Evolutionary conservation across 2,797 vertebrate genomes (phyloP).

Genomic region (Melanotaenia nigrans): DNA sequence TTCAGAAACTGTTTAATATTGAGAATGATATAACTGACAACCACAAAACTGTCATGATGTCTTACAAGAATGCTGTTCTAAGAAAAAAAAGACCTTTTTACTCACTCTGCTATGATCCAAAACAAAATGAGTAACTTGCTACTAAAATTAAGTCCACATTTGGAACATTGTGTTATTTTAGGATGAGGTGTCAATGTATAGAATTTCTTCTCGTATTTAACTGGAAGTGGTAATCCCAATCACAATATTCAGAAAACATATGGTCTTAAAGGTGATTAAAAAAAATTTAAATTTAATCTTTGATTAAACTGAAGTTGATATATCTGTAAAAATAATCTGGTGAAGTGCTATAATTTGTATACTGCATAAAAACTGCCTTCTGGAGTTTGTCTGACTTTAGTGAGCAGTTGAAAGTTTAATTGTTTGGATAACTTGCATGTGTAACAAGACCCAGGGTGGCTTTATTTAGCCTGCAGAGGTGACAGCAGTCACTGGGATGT

Average conservation of each 20-base stretch:
- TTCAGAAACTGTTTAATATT: neutral
- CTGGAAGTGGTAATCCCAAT: neutral
- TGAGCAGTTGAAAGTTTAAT: slow-evolving; percentile 52
- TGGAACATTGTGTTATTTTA: neutral
- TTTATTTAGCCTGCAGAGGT: slow-evolving; percentile 72
- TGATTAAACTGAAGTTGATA: neutral
- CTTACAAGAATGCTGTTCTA: neutral
- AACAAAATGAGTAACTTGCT: neutral
- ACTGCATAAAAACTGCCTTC: slow-evolving; percentile 2
- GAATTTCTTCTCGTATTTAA: neutral
- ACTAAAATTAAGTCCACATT: neutral
- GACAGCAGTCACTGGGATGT: slow-evolving; percentile 73
- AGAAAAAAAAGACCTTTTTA: neutral
- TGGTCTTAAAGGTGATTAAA: neutral
- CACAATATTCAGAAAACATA: neutral
- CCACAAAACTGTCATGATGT: neutral
- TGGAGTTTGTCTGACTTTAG: slow-evolving; percentile 29
- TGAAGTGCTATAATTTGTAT: slow-evolving; percentile 1
- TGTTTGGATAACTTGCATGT: slow-evolving; percentile 64
- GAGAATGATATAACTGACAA: neutral
- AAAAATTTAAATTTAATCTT: too few relatives aligned
- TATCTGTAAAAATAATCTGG: neutral
- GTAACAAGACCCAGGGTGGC: slow-evolving; percentile 66
- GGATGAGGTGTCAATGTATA: neutral
- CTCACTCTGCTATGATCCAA: neutral